Evolutionary conservation across 2,888 invertebrate genomes (phyloP).

Genomic region (Limnephilus marmoratus): DNA sequence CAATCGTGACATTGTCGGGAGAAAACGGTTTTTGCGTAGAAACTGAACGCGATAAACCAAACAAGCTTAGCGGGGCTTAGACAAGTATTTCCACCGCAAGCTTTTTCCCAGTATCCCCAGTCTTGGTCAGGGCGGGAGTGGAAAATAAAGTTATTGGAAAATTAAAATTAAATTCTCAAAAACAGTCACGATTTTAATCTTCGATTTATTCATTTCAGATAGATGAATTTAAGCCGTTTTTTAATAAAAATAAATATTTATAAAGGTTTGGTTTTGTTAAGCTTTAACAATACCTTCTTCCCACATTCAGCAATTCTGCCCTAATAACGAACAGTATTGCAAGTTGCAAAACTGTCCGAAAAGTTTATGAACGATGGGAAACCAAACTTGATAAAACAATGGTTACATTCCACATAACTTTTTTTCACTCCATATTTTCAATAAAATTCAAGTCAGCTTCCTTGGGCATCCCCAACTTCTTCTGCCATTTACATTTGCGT

Average conservation of each 20-base stretch:
- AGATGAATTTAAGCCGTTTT: too few relatives aligned
- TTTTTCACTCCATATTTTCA: too few relatives aligned
- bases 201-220: background rate
- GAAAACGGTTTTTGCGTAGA: constrained; percentile 12
- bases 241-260: too few relatives aligned
- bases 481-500: too few relatives aligned
- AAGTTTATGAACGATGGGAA: background rate
- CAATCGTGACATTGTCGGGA: constrained; percentile 49
- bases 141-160: background rate
- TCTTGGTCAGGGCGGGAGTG: background rate
- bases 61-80: constrained; percentile 46
- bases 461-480: too few relatives aligned
- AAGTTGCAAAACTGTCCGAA: too few relatives aligned
- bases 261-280: too few relatives aligned
- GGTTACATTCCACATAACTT: too few relatives aligned
- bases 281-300: background rate
- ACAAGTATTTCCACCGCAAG: constrained; percentile 3
- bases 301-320: background rate
- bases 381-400: too few relatives aligned
- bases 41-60: constrained; percentile 45
- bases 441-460: too few relatives aligned
- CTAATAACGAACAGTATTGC: background rate
- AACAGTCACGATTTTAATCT: background rate
- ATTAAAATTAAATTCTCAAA: background rate
- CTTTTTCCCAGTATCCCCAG: background rate